A percentile compares a stretch with the other conserved stretches of the same genome.
phyloP scores from a whole-genome alignment of 2,888 invertebrate genomes.

The Exephanes ischioxanthus region DNA sequence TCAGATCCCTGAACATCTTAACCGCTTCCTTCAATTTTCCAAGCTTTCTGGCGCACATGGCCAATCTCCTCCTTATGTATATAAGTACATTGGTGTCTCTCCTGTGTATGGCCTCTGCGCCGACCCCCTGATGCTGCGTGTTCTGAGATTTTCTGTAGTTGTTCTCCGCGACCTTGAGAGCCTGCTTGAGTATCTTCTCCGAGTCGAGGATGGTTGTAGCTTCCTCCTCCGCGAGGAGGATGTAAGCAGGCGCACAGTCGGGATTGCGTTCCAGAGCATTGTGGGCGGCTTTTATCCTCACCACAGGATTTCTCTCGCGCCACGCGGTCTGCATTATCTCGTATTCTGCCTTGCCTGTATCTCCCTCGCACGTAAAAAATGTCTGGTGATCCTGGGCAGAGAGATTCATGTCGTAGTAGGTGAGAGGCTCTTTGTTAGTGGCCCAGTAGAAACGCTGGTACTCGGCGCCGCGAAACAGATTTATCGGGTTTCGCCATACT shows the following conservation, averaged over 20 bases:
- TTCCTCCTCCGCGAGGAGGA: slow-evolving; percentile 98
- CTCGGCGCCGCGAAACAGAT: slow-evolving; percentile 97
- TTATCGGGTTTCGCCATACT: slow-evolving; percentile 98
- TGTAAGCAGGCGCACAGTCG: slow-evolving; percentile 97
- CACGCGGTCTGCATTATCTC: slow-evolving; percentile 98
- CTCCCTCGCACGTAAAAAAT: slow-evolving; percentile 96
- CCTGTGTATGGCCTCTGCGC: slow-evolving; percentile 92
- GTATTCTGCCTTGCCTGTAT: slow-evolving; percentile 94
- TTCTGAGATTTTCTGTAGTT: slow-evolving; percentile 93
- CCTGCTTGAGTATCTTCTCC: slow-evolving; percentile 93
- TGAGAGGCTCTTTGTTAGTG: slow-evolving; percentile 96
- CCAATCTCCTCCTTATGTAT: slow-evolving; percentile 96
- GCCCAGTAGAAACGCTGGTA: slow-evolving; percentile 97
- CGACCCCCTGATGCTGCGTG: slow-evolving; percentile 91
- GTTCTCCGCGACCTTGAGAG: slow-evolving; percentile 93
- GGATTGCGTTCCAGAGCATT: slow-evolving; percentile 94
- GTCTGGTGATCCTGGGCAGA: slow-evolving; percentile 99
- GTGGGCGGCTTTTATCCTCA: slow-evolving; percentile 96
- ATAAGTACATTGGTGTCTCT: slow-evolving; percentile 97
- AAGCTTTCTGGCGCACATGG: slow-evolving; percentile 98
- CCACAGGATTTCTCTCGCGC: slow-evolving; percentile 96
- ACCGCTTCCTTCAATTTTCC: slow-evolving; percentile 98
- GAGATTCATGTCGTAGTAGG: slow-evolving; percentile 99
- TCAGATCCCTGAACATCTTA: slow-evolving; percentile 98
- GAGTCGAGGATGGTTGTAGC: slow-evolving; percentile 96